Evolutionary conservation across 2,888 invertebrate species (phyloP).

Genomic region (Aleiodes testaceus): DNA sequence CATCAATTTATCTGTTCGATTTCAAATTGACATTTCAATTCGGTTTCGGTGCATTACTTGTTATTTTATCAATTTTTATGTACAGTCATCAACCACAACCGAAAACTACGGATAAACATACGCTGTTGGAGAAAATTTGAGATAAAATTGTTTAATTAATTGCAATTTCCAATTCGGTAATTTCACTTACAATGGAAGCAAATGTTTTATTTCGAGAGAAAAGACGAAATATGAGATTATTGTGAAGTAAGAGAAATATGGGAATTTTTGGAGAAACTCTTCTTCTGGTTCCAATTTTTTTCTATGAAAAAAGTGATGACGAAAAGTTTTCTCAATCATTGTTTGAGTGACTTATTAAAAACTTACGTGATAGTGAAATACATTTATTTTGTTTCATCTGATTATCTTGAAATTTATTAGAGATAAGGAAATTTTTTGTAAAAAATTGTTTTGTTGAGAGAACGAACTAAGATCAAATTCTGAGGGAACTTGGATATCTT

Average conservation of each 20-base stretch:
- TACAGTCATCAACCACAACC: slow-evolving; percentile 86
- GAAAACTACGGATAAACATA: slow-evolving; percentile 53
- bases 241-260: background rate
- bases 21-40: slow-evolving; percentile 93
- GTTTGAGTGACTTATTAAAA: too few species aligned
- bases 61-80: slow-evolving; percentile 95
- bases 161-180: slow-evolving; percentile 24
- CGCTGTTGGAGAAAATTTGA: slow-evolving; percentile 60
- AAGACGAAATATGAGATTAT: background rate
- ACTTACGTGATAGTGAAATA: too few species aligned
- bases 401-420: too few species aligned
- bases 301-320: too few species aligned
- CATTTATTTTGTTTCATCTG: too few species aligned
- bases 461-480: too few species aligned
- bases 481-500: too few species aligned
- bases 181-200: slow-evolving; percentile 22
- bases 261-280: background rate
- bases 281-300: too few species aligned
- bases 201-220: background rate
- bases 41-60: slow-evolving; percentile 86
- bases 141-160: slow-evolving; percentile 35
- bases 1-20: slow-evolving; percentile 93
- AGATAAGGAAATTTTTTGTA: too few species aligned
- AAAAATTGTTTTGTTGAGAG: too few species aligned
- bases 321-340: too few species aligned